Evolutionary conservation across 2,797 vertebrate species (phyloP), one percentile per base, ranked within the genome.

Genomic region (Labroides dimidiatus): DNA sequence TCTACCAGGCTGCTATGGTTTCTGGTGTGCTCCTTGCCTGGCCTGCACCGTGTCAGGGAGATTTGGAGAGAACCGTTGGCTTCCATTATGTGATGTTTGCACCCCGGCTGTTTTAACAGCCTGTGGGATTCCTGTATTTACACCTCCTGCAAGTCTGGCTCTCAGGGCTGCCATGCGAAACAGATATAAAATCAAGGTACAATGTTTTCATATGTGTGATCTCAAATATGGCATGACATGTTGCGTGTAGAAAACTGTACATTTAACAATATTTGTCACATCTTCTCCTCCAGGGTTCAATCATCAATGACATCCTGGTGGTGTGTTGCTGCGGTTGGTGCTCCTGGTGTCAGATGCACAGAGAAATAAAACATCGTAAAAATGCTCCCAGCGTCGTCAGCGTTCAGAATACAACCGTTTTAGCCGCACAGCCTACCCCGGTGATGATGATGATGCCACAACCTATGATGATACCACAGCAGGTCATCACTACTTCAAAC

Each of bases 321-420:
- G 64, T 89, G 54, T 88, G 84, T 48, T 91, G 56, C 80, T 93
- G 93, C 0, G 0, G 1, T 0, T 65, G 51, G 48, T 93, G 93
- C 72, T 49, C 75, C 5, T 93, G 91, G 92, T 93, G 91, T 79
- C 93, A 93, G 75, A 87, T 94, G 79, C 77, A 86, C 10, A 86
- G 91, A 0, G 92, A 94, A 74, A 23, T 93, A 0, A 85, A 71
- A 36, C 0, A 69, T 1, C 84, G 44, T 0, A 59, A 71, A 0
- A 30, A 27, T 19, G 0, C 0, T 0, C 8, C 55, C 1, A 12
- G 20, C 0, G 17, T 82, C 2, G 0, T 86, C 21, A 76, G 55
- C 0, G 0, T 70, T 2, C 30, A 69, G 0, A 8, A 12, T 9
- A 20, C 17, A 33, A 49, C 11, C 0, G 10, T 77, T 0, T 0